Base-by-base conservation (phyloP, 1,140 invertebrate species). In the Maniola jurtina region DNA sequence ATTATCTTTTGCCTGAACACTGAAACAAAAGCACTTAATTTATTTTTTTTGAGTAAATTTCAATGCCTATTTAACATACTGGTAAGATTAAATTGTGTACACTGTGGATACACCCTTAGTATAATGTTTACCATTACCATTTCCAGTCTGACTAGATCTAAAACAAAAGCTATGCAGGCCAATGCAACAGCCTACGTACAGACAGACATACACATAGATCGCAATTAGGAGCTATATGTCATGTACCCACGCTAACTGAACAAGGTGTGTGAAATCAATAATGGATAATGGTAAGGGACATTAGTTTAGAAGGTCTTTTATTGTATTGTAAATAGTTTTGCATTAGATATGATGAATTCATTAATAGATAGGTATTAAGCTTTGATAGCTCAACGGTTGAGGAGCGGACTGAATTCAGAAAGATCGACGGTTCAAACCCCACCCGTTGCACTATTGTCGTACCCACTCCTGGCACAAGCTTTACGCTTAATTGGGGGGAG, bases 261-360 rank as follows among this genome's bases (percentile, higher is more conserved):
- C 82, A 82, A 68, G 78, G 80, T 14, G 68, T 67, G 76, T 75
- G 78, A 84, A 82, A 86, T 86, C 82, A 84, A 84, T 83, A 83
- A 55, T 15, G 13, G 54, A 55, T 55, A 55, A 55, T 55, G 35
- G 54, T 55, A 15, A n/a, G 34, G 54, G 54, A 55, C 34, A 35
- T 55, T 55, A 55, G 13, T 9, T 5, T 55, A 35, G 54, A 55
- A 55, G 54, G 54, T 55, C 33, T 7, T 55, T 55, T 55, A 55
- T 55, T 55, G 54, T 55, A 16, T 55, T 55, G 54, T 36, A 13
- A 55, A 55, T 35, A 35, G 54, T n/a, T 11, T 50, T 15, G n/a
- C 54, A 55, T 55, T 55, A 13, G 2, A 25, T 25, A 52, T 45
- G 42, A 45, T 45, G 61, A 63, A 55, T 55, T 55, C 3, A 55